Evolutionary conservation across 2,888 invertebrate genomes (phyloP).

Genomic region (Campoplex capitator): DNA sequence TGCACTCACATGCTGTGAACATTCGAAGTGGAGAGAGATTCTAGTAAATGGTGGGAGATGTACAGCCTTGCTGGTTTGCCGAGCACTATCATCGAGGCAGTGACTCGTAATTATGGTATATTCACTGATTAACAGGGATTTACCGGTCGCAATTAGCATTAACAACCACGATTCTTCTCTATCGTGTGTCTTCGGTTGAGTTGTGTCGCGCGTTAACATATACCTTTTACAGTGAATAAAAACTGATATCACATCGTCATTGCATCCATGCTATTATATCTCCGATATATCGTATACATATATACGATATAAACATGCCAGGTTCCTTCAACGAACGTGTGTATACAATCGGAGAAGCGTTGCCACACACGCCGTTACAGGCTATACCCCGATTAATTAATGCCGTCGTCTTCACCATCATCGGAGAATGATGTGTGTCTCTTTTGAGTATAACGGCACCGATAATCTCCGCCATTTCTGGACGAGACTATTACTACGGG

Average conservation of each 20-base stretch:
- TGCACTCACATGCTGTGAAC: constrained; percentile 36
- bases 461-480: constrained; percentile 46
- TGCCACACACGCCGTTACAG: constrained; percentile 38
- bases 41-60: constrained; percentile 13
- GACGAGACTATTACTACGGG: constrained; percentile 36
- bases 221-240: constrained; percentile 17
- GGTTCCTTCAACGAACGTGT: background rate
- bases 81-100: constrained; percentile 65
- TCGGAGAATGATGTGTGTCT: constrained; percentile 59
- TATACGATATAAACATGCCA: constrained; percentile 18
- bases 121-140: constrained; percentile 69
- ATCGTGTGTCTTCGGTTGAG: constrained; percentile 39
- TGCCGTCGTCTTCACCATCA: constrained; percentile 62
- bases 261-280: constrained; percentile 30
- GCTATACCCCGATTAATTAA: constrained; percentile 58
- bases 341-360: constrained; percentile 14
- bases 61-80: constrained; percentile 28
- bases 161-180: constrained; percentile 68
- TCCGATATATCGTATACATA: constrained; percentile 7
- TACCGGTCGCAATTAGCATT: constrained; percentile 68
- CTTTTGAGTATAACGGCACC: constrained; percentile 44
- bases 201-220: constrained; percentile 39
- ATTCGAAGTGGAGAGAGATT: constrained; percentile 26
- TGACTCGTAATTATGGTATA: constrained; percentile 66
- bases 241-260: constrained; percentile 47